phyloP scores from a whole-genome alignment of 2,888 invertebrate species.

The Biston betularia region DNA sequence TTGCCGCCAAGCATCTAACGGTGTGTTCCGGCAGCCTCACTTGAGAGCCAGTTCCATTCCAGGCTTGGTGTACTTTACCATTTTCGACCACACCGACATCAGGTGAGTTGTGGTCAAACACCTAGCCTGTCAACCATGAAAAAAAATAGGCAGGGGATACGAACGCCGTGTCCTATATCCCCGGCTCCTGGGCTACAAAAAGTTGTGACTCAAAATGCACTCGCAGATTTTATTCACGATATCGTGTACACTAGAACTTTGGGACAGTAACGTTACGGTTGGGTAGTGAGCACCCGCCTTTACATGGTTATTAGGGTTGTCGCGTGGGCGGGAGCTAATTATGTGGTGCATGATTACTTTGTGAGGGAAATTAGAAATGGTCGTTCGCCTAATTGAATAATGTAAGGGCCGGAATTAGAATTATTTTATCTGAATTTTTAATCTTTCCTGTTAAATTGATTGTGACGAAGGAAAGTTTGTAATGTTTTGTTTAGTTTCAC shows the following conservation, averaged over 20 bases:
- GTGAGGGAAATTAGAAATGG: slow-evolving; percentile 25
- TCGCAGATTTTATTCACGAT: too few relatives aligned
- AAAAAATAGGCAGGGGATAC: too few relatives aligned
- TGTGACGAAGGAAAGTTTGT: background rate
- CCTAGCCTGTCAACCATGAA: too few relatives aligned
- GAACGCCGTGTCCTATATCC: too few relatives aligned
- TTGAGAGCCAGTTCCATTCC: too few relatives aligned
- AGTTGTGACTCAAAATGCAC: background rate
- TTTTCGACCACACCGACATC: too few relatives aligned
- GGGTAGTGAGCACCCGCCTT: slow-evolving; percentile 3
- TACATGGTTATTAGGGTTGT: slow-evolving; percentile 37
- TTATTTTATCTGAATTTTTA: slow-evolving; percentile 6
- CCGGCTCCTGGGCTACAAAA: too few relatives aligned
- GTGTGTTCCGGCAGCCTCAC: too few relatives aligned
- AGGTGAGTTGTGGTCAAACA: too few relatives aligned
- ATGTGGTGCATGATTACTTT: slow-evolving; percentile 30
- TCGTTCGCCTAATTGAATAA: slow-evolving; percentile 23
- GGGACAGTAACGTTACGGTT: background rate
- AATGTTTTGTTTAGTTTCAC: background rate
- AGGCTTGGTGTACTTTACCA: too few relatives aligned
- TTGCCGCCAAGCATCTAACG: too few relatives aligned
- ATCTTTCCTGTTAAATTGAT: slow-evolving; percentile 11
- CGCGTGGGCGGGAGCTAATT: slow-evolving; percentile 33
- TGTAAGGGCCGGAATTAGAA: slow-evolving; percentile 11
- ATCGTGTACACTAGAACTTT: background rate